Conservation (phyloP, 2,113 vertebrate genomes). For the Aegotheles bennettii region DNA sequence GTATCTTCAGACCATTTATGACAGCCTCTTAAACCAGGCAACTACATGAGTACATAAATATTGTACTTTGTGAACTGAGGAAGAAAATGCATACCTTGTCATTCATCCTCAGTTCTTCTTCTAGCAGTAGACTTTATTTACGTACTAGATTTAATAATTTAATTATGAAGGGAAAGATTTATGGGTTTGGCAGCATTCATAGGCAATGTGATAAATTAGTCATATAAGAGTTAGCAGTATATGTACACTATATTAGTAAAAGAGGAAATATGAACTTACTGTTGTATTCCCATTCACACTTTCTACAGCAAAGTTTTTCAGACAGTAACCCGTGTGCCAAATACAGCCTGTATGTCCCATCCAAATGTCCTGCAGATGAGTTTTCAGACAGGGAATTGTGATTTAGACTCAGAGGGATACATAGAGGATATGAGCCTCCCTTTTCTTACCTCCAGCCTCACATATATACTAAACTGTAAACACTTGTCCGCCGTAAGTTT, state of each 20-base stretch:
- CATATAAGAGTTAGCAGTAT: neutral
- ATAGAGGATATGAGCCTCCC: neutral
- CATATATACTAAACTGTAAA: neutral
- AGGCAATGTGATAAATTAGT: neutral
- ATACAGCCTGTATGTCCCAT: neutral
- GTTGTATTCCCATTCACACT: neutral
- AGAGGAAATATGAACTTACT: neutral
- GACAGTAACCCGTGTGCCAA: neutral
- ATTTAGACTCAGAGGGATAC: neutral
- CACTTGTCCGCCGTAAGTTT: neutral
- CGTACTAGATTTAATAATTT: neutral
- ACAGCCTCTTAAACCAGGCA: constrained; percentile 36
- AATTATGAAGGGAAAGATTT: neutral
- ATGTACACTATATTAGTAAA: neutral
- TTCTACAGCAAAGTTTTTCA: neutral
- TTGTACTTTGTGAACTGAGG: neutral
- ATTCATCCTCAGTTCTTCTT: neutral
- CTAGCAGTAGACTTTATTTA: neutral
- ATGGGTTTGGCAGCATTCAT: neutral
- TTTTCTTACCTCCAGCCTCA: neutral
- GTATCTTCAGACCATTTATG: constrained; percentile 61
- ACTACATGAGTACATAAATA: neutral
- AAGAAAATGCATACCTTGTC: neutral
- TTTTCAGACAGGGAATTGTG: neutral
- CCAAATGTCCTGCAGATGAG: neutral